Evolutionary conservation across 2,113 vertebrate species (phyloP).

Genomic region (Cygnus atratus): DNA sequence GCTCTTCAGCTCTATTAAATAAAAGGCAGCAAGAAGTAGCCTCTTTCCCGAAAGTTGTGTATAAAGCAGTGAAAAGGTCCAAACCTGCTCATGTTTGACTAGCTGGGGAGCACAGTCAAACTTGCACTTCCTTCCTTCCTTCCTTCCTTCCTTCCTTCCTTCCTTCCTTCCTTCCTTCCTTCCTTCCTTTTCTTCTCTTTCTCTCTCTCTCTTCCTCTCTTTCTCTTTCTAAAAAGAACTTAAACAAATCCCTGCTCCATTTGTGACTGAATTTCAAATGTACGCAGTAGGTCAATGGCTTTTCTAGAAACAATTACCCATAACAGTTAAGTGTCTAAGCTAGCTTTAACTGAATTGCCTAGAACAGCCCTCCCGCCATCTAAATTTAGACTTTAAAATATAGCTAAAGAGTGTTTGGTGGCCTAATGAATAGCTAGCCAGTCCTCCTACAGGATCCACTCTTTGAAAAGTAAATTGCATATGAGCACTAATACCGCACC

Average conservation of each 20-base stretch:
- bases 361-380: not conserved
- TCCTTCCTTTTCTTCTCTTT: too few relatives aligned
- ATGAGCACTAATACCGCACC: not conserved
- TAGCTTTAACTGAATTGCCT: not conserved
- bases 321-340: not conserved
- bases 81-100: not conserved
- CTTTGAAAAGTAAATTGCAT: constrained; percentile 24
- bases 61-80: not conserved
- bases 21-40: not conserved
- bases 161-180: too few relatives aligned
- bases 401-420: not conserved
- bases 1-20: not conserved
- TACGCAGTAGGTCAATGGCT: not conserved
- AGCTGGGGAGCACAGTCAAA: not conserved
- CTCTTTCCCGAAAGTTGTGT: not conserved
- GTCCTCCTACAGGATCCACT: not conserved
- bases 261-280: not conserved
- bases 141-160: accelerated
- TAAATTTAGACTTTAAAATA: constrained; percentile 14
- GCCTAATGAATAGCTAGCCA: not conserved
- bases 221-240: not conserved
- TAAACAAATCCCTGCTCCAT: not conserved
- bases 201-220: too few relatives aligned
- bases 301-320: not conserved
- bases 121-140: not conserved